Base-by-base conservation (phyloP, 2,113 vertebrate genomes). In the Puma concolor region DNA sequence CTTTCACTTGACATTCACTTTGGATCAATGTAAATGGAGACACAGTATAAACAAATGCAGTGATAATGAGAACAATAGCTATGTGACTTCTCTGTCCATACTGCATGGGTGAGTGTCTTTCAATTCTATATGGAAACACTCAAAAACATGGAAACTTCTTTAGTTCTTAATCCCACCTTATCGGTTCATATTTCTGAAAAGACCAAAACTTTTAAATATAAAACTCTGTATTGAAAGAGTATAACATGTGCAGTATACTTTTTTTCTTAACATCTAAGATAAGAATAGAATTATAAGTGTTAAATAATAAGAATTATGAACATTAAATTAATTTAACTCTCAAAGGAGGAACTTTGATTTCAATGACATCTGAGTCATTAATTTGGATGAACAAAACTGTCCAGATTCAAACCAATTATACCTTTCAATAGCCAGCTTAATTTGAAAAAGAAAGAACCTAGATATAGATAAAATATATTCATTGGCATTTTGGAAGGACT, bases 381-480 rank as follows among this genome's bases (percentile, higher is more conserved):
- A 86, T 91, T 86, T 66, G 71, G 9, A 69, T 82, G 27, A 94
- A 95, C 12, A 92, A 92, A 97, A 88, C 21, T 83, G 76, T 33
- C n/a, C 25, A 87, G n/a, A 83, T 89, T 84, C 11, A 48, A 74
- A 88, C 76, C 54, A 94, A 72, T 77, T 94, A 85, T 76, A 85
- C 4, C 44, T 97, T 94, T 91, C 33, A 91, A 72, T 41, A 93
- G 36, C 3, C 44, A 95, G 12, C 8, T 88, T 96, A 50, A 94
- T 88, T 69, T 94, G 71, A 85, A 54, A 13, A 74, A 29, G 7
- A 88, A 95, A 60, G 25, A 57, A 83, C 13, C 54, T 95, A 95
- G 87, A 91, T 90, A 63, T 83, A 87, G 60, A 76, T 76, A 74
- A 64, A 95, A 96, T 85, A 50, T 44, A 94, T 52, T 80, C 33